Evolutionary conservation across 1,140 invertebrate genomes (phyloP).

Genomic region (Drosophila nannoptera): DNA sequence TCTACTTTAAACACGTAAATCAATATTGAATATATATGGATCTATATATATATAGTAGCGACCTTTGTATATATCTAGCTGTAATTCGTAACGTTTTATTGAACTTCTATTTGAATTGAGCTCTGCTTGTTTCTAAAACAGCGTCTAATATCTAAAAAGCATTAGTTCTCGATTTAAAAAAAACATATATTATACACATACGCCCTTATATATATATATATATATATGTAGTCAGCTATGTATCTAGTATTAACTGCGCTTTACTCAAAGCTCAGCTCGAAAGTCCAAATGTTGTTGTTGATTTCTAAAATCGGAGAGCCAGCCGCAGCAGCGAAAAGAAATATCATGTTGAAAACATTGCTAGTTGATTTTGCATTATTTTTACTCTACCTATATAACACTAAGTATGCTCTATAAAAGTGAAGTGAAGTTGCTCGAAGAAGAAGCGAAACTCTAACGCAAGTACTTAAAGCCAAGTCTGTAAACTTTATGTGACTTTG

Average conservation of each 20-base stretch:
- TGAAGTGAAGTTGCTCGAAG: no score
- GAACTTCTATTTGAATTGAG: conserved; percentile 46
- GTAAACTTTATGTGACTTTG: conserved; percentile 54
- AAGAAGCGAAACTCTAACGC: conserved; percentile 17
- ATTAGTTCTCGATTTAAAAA: conserved; percentile 63
- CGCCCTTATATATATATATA: not conserved
- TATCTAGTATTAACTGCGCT: conserved; percentile 43
- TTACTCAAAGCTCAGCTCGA: conserved; percentile 50
- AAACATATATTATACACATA: not conserved
- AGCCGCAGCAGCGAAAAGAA: conserved; percentile 25
- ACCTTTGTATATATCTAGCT: conserved; percentile 67
- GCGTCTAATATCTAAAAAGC: conserved; percentile 42
- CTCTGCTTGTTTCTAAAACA: conserved; percentile 73
- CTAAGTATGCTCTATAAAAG: conserved; percentile 7
- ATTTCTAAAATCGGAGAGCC: conserved; percentile 69
- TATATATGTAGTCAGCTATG: conserved; percentile 19
- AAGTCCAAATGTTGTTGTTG: conserved; percentile 69
- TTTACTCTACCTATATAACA: conserved; percentile 6
- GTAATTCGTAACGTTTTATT: conserved; percentile 54
- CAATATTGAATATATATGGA: conserved; percentile 2
- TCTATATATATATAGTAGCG: conserved; percentile 50
- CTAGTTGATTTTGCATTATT: conserved; percentile 33
- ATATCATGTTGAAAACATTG: conserved; percentile 63
- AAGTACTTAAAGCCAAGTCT: conserved; percentile 67
- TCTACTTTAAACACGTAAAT: conserved; percentile 54